phyloP scores from a whole-genome alignment of 2,888 invertebrate genomes.

The Dynastes grantii region DNA sequence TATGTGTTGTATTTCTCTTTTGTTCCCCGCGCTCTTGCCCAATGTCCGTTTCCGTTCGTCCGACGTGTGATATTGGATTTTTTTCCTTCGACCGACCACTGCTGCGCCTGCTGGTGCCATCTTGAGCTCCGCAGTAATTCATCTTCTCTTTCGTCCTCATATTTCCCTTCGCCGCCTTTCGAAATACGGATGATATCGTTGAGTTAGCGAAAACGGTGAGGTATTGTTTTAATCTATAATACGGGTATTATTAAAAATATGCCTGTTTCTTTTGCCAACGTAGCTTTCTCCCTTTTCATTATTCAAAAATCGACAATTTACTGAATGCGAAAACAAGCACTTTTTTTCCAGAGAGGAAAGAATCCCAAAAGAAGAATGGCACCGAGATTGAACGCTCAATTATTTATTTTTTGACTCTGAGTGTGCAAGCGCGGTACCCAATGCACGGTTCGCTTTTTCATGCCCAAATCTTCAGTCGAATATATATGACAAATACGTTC shows the following conservation, averaged over 20 bases:
- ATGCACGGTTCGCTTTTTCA: no score
- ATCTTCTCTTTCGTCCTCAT: slow-evolving; percentile 66
- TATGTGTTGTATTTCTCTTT: slow-evolving; percentile 67
- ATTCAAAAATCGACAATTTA: no score
- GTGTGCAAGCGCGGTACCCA: no score
- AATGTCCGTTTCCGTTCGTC: slow-evolving; percentile 58
- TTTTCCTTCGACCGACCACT: slow-evolving; percentile 61
- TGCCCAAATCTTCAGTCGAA: no score
- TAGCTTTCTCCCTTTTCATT: background rate
- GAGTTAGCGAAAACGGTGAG: slow-evolving; percentile 52
- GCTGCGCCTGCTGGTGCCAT: slow-evolving; percentile 65
- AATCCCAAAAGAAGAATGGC: no score
- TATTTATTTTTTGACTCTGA: no score
- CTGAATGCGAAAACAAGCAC: no score
- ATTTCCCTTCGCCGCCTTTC: slow-evolving; percentile 64
- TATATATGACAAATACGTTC: no score
- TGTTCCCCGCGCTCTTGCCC: slow-evolving; percentile 57
- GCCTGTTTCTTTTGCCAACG: background rate
- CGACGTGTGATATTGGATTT: slow-evolving; percentile 68
- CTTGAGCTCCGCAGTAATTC: slow-evolving; percentile 67
- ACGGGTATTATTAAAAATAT: slow-evolving; percentile 5
- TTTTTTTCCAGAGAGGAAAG: no score
- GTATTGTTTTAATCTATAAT: slow-evolving; percentile 50
- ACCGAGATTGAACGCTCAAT: no score
- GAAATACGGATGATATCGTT: slow-evolving; percentile 54